Base-by-base conservation (phyloP, 2,797 vertebrate species). In the Apodemus agrarius region DNA sequence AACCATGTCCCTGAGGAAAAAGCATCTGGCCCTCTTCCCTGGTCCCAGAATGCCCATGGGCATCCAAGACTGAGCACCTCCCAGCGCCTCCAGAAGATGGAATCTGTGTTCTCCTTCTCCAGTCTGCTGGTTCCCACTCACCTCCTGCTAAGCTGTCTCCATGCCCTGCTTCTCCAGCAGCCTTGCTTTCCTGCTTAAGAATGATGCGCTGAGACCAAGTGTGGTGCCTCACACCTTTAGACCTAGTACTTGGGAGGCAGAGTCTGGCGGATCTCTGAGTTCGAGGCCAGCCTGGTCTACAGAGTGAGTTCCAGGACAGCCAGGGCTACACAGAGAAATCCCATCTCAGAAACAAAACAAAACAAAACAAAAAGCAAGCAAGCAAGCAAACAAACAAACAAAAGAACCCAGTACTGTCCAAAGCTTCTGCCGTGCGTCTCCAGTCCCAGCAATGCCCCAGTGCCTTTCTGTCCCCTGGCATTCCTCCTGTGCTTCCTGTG, bases 331-430 rank as follows among this genome's bases (percentile, higher is more conserved):
- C 40, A 84, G 29, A 65, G 82, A 46, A 67, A 84, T 24, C 40
- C 63, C 1, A 1, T 52, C 40, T 69, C 24, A 24, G 67, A 69
- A 65, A 37, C 78, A 54, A 59, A 82, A 82, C 31, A 22, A 34
- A 81, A 21, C 49, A 54, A 59, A 82, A 59, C 34, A 16, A 22
- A 61, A 81, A 40, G 11, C 21, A 81, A 63, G 40, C 52, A 74
- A 21, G 19, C 67, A 59, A 82, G 31, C 49, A 57, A 82, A 46
- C 10, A 49, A 43, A 43, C 49, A 49, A 49, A 9, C 49, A 21
- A 61, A 85, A 49, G 6, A 31, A 1, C 3, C 22, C 9, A 0
- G 0, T 19, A 31, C 19, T 52, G 13, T 76, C 63, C n/a, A 43
- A 43, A 65, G 34, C 52, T 69, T 83, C 65, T 22, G 59, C 12